Evolutionary conservation across 2,888 invertebrate genomes (phyloP).

Genomic region (Phlogophora meticulosa): DNA sequence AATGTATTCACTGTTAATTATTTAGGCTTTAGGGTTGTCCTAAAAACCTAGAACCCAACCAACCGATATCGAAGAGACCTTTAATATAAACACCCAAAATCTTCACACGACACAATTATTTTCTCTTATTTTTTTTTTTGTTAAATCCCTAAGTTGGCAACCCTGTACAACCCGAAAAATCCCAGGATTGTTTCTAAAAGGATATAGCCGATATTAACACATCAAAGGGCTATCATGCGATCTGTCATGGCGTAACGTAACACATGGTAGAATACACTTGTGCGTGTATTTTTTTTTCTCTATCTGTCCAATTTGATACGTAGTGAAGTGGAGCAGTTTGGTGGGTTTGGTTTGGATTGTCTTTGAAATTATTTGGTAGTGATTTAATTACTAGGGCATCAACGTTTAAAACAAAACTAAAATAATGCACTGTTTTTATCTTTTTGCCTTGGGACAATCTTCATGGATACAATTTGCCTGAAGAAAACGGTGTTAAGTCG

Average conservation of each 20-base stretch:
- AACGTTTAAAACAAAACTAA: too few relatives aligned
- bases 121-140: too few relatives aligned
- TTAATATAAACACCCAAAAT: too few relatives aligned
- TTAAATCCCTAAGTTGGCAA: neutral
- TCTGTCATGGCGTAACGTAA: constrained; percentile 61
- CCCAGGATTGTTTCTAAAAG: constrained; percentile 64
- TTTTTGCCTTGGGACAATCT: too few relatives aligned
- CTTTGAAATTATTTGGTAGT: neutral
- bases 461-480: too few relatives aligned
- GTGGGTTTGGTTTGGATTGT: constrained; percentile 13
- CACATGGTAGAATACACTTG: constrained; percentile 52
- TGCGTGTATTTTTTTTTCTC: constrained; percentile 42
- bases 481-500: too few relatives aligned
- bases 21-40: too few relatives aligned
- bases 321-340: neutral
- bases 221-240: constrained; percentile 69
- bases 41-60: too few relatives aligned
- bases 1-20: too few relatives aligned
- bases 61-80: too few relatives aligned
- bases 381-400: neutral
- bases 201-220: constrained; percentile 70
- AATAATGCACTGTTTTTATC: too few relatives aligned
- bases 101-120: too few relatives aligned
- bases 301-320: constrained; percentile 12
- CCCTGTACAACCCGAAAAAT: constrained; percentile 52